A percentile compares a stretch with the other conserved stretches of the same genome.
These are phyloP conservation scores for Pyrocoelia pectoralis DNA, from an alignment of 2,888 invertebrate species.

Conservation along the genomic window DNA sequence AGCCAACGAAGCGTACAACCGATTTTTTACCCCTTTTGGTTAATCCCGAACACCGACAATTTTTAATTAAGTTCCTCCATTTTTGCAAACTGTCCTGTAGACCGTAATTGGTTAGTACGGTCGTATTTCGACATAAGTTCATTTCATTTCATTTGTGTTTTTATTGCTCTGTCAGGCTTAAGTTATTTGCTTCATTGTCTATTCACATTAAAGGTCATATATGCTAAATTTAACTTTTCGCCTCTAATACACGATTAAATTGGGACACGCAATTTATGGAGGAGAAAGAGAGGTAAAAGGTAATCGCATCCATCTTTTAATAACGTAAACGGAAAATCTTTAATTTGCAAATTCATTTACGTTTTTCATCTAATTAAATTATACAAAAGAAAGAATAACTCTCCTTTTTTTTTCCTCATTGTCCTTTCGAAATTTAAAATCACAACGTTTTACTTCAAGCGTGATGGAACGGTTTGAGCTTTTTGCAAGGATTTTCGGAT, in stretches of 20 bases:
- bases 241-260: too few relatives aligned
- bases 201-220: conserved; percentile 20
- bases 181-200: conserved; percentile 21
- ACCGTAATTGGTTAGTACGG: conserved; percentile 33
- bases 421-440: conserved; percentile 16
- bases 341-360: conserved; percentile 8
- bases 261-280: too few relatives aligned
- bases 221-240: conserved; percentile 2
- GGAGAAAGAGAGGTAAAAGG: too few relatives aligned
- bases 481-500: conserved; percentile 27
- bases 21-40: conserved; percentile 36
- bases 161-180: conserved; percentile 22
- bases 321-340: background rate
- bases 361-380: conserved; percentile 11
- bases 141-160: conserved; percentile 33
- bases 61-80: conserved; percentile 36
- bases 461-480: conserved; percentile 20
- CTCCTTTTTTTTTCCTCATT: conserved; percentile 7
- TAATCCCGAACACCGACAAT: conserved; percentile 35
- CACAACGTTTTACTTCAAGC: conserved; percentile 13
- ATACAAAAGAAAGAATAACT: conserved; percentile 11
- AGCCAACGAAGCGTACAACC: conserved; percentile 31
- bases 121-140: conserved; percentile 29
- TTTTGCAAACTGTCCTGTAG: conserved; percentile 32
- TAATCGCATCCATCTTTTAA: too few relatives aligned